phyloP scores from a whole-genome alignment of 2,888 invertebrate genomes.

The Siphonodentalium dalli region DNA sequence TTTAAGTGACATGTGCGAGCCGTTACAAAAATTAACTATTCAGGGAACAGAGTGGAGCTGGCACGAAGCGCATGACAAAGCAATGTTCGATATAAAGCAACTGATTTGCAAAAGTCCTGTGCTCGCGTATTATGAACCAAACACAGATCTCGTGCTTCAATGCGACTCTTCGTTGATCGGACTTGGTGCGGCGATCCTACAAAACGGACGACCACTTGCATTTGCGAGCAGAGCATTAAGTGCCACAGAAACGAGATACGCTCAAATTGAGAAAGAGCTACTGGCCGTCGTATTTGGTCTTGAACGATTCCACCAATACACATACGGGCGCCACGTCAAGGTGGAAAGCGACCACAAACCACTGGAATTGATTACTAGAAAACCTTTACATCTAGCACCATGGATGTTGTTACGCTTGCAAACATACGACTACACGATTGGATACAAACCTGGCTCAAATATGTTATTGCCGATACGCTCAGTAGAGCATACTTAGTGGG shows the following conservation, averaged over 20 bases:
- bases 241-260: no score
- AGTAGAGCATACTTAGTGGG: conserved; percentile 23
- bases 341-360: conserved; percentile 31
- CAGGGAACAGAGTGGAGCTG: no score
- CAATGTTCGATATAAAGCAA: no score
- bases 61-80: no score
- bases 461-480: conserved; percentile 28
- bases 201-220: conserved; percentile 13
- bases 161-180: no score
- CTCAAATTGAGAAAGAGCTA: conserved; percentile 34
- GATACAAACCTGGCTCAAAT: conserved; percentile 25
- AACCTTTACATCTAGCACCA: conserved; percentile 25
- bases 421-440: conserved; percentile 17
- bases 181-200: no score
- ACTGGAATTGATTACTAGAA: conserved; percentile 23
- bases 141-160: no score
- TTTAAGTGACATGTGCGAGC: no score
- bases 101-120: no score
- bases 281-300: conserved; percentile 26
- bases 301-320: conserved; percentile 28
- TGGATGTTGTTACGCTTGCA: conserved; percentile 25
- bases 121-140: no score
- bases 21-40: no score
- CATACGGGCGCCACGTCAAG: conserved; percentile 12
- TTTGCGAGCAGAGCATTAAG: conserved; percentile 6